Conservation (phyloP, 92 coral and sea anemone genomes). For the Blastomussa wellsi region DNA sequence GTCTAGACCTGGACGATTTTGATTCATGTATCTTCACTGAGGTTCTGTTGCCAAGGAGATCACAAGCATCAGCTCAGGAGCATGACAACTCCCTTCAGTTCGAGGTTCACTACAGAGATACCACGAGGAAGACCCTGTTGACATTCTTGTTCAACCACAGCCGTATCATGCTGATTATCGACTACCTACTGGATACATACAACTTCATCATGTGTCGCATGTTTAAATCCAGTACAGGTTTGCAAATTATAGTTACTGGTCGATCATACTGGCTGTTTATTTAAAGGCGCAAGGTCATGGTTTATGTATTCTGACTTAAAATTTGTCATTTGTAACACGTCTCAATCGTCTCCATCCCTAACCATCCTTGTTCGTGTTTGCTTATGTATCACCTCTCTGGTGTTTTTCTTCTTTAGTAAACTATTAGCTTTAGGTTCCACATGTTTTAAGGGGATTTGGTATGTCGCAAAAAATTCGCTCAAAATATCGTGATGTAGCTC, state of each 20-base stretch:
- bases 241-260: background rate
- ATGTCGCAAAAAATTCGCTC: no score
- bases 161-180: constrained; percentile 88
- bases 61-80: constrained; percentile 48
- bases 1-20: constrained; percentile 63
- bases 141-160: constrained; percentile 94
- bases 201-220: constrained; percentile 94
- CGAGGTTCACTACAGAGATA: constrained; percentile 95
- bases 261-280: no score
- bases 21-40: constrained; percentile 86
- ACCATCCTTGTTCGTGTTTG: no score
- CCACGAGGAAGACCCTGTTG: constrained; percentile 73
- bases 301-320: no score
- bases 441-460: no score
- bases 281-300: no score
- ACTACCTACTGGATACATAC: constrained; percentile 87
- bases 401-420: no score
- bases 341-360: no score
- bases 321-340: no score
- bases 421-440: no score
- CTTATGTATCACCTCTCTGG: no score
- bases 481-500: no score
- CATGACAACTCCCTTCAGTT: constrained; percentile 77
- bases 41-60: constrained; percentile 74
- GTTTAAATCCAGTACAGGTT: constrained; percentile 70